Base-by-base conservation (phyloP, 2,888 invertebrate species). In the Saturnia pavonia region DNA sequence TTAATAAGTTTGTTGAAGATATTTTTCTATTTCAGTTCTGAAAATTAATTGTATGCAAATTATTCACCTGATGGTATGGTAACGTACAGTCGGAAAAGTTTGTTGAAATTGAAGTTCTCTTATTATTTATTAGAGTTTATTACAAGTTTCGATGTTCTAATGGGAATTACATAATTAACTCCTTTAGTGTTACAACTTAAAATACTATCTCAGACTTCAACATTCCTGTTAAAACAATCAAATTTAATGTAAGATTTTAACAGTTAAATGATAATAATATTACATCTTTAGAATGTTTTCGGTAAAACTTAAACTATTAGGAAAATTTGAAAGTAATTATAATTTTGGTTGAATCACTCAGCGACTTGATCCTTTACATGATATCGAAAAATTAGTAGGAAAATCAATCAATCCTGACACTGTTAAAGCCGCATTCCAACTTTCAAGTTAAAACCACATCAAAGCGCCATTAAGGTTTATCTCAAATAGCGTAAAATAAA, bases 391-490 rank as follows among this genome's bases (percentile, higher is more conserved):
- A 72, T 87, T 87, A 80, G 79, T 78, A 84, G 85, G 84, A 86
- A 88, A 91, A 92, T 91, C 91, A 92, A 92, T 92, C 90, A 91
- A 87, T 75, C 78, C 86, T 88, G 87, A 84, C 88, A 91, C 92
- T 92, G 87, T 90, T 89, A 84, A 86, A 83, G 86, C 86, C 84
- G 81, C 83, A 83, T 84, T 86, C 81, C 82, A 83, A 72, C 69
- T 69, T 72, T 69, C 67, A 73, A 87, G 84, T 84, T 78, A 75
- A 76, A 86, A 88, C 91, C 92, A 91, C 93, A 93, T 93, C 92
- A 92, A 92, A 92, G 91, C 83, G 83, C 87, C 88, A 92, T 93
- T 92, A 92, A 83, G 87, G 89, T 90, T 89, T 90, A 92, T 92
- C 89, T 92, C 87, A 89, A 54, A 90, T 87, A 88, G 89, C 91